A percentile compares a stretch with the other conserved stretches of the same genome.
phyloP scores from a whole-genome alignment of 2,113 vertebrate genomes.

The Hemicordylus capensis region DNA sequence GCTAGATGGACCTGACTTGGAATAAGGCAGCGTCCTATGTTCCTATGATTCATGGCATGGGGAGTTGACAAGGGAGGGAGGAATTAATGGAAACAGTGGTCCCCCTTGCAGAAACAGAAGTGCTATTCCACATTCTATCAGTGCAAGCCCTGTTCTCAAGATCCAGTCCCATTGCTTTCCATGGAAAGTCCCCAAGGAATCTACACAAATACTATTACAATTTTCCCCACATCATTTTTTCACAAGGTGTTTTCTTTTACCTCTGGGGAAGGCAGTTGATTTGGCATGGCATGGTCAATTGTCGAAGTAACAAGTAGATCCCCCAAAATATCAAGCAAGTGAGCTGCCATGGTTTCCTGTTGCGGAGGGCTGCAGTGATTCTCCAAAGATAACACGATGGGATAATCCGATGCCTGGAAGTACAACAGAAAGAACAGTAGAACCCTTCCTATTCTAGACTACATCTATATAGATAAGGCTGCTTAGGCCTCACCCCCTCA shows the following conservation, averaged over 20 bases:
- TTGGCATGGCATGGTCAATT: conserved; percentile 55
- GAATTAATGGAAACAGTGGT: too few species aligned
- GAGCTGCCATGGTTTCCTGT: conserved; percentile 83
- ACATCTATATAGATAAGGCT: too few species aligned
- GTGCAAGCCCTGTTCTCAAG: too few species aligned
- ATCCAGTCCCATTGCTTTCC: too few species aligned
- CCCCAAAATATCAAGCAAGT: conserved; percentile 78
- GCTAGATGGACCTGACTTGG: too few species aligned
- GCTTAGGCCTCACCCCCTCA: too few species aligned
- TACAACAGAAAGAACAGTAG: conserved; percentile 33
- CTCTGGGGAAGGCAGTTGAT: conserved; percentile 85
- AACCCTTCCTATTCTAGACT: background rate
- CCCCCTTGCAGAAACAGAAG: too few species aligned
- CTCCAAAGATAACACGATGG: conserved; percentile 89
- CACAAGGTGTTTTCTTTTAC: conserved; percentile 65
- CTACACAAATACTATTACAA: background rate
- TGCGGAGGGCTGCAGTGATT: conserved; percentile 86
- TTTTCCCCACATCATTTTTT: background rate
- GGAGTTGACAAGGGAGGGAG: too few species aligned
- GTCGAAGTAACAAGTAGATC: conserved; percentile 76
- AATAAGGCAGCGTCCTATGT: too few species aligned
- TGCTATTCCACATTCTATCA: too few species aligned
- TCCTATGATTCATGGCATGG: too few species aligned
- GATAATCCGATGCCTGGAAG: conserved; percentile 84
- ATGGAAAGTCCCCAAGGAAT: background rate